Evolutionary conservation across 1,140 invertebrate genomes (phyloP), one percentile per base, ranked within the genome.

Genomic region (Elymnias hypermnestra): DNA sequence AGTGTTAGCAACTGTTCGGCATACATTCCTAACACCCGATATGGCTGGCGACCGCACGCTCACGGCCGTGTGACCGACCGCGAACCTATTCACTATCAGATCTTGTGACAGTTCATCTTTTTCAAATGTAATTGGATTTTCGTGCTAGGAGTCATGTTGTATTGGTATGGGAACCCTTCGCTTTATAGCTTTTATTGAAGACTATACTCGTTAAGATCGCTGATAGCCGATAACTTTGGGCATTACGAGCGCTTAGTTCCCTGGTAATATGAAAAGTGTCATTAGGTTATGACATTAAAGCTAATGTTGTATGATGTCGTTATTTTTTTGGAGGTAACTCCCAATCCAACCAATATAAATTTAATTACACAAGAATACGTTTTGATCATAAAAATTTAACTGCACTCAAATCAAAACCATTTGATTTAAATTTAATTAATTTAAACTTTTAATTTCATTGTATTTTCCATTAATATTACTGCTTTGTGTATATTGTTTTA

Each of bases 1-100:
- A 45, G 42, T 52, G 42, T 44, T 52, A 52, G 49, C 48, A 48
- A 48, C 47, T 43, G 42, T 52, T 45, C 28, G 73, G 63, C 70
- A 79, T 53, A 81, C 71, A 83, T 83, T 69, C 75, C 55, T 53
- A 59, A 39, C 49, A 63, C 75, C 70, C 55, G 68, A 83, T 81
- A 79, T 79, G 76, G 76, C 58, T 39, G 62, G 56, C 65, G 57
- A 64, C 57, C 52, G 50, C 50, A 61, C 42, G 64, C 69, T 72
- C 72, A 70, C 63, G 62, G 69, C 54, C 71, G 64, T 63, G 59
- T 57, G 63, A 68, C 58, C 53, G 45, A 44, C 40, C 41, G 33
- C 61, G 63, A 65, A 64, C 68, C 60, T n/a, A 42, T 54, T 54
- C 49, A 63, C 57, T 70, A 78, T 72, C 66, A 72, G 65, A 70